A percentile compares a stretch with the other conserved stretches of the same genome.
phyloP scores from a whole-genome alignment of 2,888 invertebrate genomes.

The Gastracanthus pulcherrimus region DNA sequence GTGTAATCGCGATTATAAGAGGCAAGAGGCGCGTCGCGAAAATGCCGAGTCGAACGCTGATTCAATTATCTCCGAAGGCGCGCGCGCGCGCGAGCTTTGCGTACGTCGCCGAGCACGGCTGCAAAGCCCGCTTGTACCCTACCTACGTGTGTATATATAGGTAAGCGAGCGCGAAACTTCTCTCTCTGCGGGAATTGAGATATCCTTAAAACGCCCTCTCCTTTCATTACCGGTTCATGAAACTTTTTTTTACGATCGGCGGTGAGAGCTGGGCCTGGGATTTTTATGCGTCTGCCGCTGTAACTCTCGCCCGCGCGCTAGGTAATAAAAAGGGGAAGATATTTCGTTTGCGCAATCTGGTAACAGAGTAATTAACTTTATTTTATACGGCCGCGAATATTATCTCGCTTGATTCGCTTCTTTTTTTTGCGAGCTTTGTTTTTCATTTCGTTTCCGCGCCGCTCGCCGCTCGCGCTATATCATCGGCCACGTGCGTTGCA shows the following conservation, averaged over 20 bases:
- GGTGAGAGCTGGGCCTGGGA: neutral
- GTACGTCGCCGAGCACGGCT: too few species aligned
- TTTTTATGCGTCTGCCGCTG: constrained; percentile 14
- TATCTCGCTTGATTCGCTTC: neutral
- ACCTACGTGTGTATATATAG: too few species aligned
- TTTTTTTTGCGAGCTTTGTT: neutral
- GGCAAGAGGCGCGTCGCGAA: neutral
- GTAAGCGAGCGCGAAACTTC: constrained; percentile 2
- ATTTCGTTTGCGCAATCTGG: constrained; percentile 37
- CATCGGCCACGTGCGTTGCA: too few species aligned
- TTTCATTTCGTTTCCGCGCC: neutral
- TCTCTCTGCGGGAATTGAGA: constrained; percentile 4
- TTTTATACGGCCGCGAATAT: constrained; percentile 16
- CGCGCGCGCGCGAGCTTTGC: neutral
- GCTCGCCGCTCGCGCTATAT: too few species aligned
- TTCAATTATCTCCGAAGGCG: constrained; percentile 11
- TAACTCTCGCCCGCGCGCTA: neutral
- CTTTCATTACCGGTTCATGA: constrained; percentile 38
- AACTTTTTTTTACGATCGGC: constrained; percentile 35
- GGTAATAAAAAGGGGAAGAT: constrained; percentile 26
- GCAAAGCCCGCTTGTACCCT: too few species aligned
- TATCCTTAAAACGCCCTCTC: constrained; percentile 23
- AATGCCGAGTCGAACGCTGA: constrained; percentile 4
- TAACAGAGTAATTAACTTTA: constrained; percentile 31
- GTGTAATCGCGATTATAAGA: neutral